These are phyloP conservation scores for Apodemus agrarius DNA, from an alignment of 2,797 vertebrate genomes.

Conservation along the genomic window DNA sequence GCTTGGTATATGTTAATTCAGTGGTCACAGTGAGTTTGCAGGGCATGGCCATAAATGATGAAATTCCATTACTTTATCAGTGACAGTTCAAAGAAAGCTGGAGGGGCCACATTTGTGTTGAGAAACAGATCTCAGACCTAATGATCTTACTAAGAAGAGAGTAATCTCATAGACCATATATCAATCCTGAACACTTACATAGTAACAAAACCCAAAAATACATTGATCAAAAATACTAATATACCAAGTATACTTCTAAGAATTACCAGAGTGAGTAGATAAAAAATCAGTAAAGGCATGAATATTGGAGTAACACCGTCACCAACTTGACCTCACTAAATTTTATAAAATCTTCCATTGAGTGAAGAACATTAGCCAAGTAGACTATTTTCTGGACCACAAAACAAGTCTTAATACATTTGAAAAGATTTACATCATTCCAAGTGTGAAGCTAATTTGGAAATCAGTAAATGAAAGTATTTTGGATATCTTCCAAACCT, in stretches of 20 bases:
- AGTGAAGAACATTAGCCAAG: neutral
- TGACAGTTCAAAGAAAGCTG: neutral
- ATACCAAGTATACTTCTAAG: neutral
- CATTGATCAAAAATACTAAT: neutral
- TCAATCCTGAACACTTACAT: neutral
- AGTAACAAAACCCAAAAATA: neutral
- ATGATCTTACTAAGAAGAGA: too few species aligned
- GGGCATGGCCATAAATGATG: neutral
- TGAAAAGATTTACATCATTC: neutral
- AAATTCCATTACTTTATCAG: neutral
- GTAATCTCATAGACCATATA: neutral
- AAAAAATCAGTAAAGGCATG: neutral
- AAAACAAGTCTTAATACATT: neutral
- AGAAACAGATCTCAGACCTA: neutral
- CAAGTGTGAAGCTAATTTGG: slow-evolving; percentile 16
- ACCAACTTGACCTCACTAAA: neutral
- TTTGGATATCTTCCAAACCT: neutral
- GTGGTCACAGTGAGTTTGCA: neutral
- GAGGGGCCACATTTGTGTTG: neutral
- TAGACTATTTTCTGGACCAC: neutral
- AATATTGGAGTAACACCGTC: neutral
- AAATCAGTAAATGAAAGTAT: neutral
- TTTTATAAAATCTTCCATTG: neutral
- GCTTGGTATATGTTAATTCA: neutral
- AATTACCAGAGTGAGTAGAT: neutral